Conservation (phyloP, 2,888 invertebrate species). For the Spilosoma lubricipeda region DNA sequence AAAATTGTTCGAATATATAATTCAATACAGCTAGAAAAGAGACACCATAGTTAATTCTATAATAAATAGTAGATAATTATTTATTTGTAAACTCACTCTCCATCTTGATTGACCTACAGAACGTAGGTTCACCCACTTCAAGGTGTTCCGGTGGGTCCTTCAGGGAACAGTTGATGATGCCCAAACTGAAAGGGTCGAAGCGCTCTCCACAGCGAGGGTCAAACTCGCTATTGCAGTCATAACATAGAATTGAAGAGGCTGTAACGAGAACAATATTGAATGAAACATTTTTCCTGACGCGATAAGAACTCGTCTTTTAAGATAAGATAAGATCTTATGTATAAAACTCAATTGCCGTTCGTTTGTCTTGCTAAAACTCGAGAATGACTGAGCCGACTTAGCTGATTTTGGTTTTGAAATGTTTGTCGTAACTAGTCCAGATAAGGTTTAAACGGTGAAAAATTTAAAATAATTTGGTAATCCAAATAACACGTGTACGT, state of each 20-base stretch:
- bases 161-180: slow-evolving; percentile 93
- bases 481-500: too few relatives aligned
- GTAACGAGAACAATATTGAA: slow-evolving; percentile 36
- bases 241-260: slow-evolving; percentile 91
- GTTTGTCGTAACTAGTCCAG: too few relatives aligned
- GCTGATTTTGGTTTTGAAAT: too few relatives aligned
- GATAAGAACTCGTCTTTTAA: too few relatives aligned
- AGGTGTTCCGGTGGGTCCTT: slow-evolving; percentile 90
- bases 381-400: too few relatives aligned
- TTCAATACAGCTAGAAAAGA: neutral
- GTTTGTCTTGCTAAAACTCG: too few relatives aligned
- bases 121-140: slow-evolving; percentile 85
- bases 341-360: too few relatives aligned
- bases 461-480: too few relatives aligned
- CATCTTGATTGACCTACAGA: slow-evolving; percentile 94
- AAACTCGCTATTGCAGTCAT: slow-evolving; percentile 96
- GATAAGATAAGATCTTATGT: too few relatives aligned
- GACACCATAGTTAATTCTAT: neutral
- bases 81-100: slow-evolving; percentile 85
- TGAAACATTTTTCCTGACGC: neutral
- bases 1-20: neutral
- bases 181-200: slow-evolving; percentile 94
- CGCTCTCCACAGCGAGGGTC: slow-evolving; percentile 96
- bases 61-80: neutral
- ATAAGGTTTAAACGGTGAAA: too few relatives aligned